Evolutionary conservation across 2,113 vertebrate species (phyloP), one percentile per base, ranked within the genome.

Genomic region (Henicopernis longicauda): DNA sequence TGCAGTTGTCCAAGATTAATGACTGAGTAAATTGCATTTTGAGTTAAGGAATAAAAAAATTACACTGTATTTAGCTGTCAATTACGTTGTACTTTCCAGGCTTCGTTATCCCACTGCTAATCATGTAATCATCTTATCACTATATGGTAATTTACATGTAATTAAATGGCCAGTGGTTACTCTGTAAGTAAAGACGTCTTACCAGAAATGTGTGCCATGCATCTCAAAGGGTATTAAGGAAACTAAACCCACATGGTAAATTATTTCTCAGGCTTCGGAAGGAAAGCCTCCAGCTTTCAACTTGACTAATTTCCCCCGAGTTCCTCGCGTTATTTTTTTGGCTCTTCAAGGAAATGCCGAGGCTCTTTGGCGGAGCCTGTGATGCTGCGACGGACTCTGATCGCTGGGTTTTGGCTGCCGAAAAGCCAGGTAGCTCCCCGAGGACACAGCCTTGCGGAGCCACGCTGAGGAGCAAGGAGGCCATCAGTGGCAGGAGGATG

Each of bases 101-200:
- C 58, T 49, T 85, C 20, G 0, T 65, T 82, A 65, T n/a, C 71
- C 58, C 90, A 66, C 54, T n/a, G 74, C 58, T 88, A 62, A 85
- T 71, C 78, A 16, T 80, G 87, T 26, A 72, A 90, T 54, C 25
- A 80, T 61, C 78, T 38, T 72, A 93, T 61, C 74, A 78, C 74
- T 32, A 15, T 5, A 12, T 32, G 79, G 82, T 14, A 62, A 80
- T 66, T 81, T 36, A 54, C 40, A 7, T 73, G 71, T 19, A 57
- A 90, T 88, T 66, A 66, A 63, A 70, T 34, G 74, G 78, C 70
- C 90, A 62, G 90, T 36, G 92, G 49, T 88, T 65, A 66, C 84
- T 70, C 58, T 16, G 16, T 6, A 9, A 90, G 70, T 13, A 49
- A 87, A 82, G 74, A 91, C 61, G 47, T 54, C 58, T 88, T 74